Base-by-base conservation (phyloP, 2,797 vertebrate genomes). In the Heliangelus exortis region DNA sequence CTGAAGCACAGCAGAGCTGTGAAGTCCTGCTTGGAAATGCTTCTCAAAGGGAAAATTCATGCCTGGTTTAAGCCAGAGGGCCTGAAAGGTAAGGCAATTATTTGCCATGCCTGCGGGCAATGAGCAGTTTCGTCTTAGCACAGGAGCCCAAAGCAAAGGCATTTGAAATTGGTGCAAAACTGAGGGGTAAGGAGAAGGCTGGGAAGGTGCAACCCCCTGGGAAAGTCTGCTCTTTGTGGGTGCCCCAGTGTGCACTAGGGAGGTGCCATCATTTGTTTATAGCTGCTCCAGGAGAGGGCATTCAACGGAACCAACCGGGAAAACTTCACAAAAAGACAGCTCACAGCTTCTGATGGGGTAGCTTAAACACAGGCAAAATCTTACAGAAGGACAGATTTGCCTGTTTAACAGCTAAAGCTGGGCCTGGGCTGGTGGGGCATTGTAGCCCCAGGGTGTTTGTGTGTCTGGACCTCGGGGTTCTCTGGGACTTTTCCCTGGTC, bases 401-500 rank as follows among this genome's bases (percentile, higher is more conserved):
- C 25, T 1, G 3, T 11, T 0, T 21, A 61, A 50, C 26, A 66
- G 26, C 14, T 41, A 31, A 12, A 63, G n/a, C 51, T 58, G 45
- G 34, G 34, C 34, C 34, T 31, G 33, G 58, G 58, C 19, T 1
- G 0, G 14, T 1, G 1, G 29, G 8, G 4, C 9, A 15, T 7
- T 54, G 62, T 54, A 50, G 61, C 19, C 12, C 22, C 1, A 0
- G 31, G 18, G 21, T 13, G 26, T n/a, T 28, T 57, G 21, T 14
- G 6, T 48, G 23, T 26, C 14, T 13, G 18, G 21, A 16, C 2
- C 19, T 21, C 0, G 8, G 45, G 34, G 4, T 22, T 51, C 45
- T 39, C 26, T 36, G n/a, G 1, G 0, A 17, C 41, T 29, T 43
- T 20, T 14, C 34, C 1, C 10, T 10, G 0, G 47, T 19, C 20